Evolutionary conservation across 2,797 vertebrate genomes (phyloP), one percentile per base, ranked within the genome.

Genomic region (Oreochromis grahami): DNA sequence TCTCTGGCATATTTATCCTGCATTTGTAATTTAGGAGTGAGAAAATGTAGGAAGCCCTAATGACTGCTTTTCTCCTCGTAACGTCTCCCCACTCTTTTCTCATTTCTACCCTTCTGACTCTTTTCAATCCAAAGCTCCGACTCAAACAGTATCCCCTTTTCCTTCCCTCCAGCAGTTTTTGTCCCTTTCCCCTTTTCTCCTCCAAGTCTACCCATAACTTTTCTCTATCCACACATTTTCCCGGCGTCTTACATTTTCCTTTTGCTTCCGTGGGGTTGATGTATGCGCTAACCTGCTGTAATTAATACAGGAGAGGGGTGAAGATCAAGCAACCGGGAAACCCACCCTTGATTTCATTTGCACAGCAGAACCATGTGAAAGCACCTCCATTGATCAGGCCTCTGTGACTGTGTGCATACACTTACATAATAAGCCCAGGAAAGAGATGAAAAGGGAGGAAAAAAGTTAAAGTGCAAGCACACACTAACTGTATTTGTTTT

Each of bases 1-100:
- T 81, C 53, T 55, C 36, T 78, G 79, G 72, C 80, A 80, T 52
- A 43, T 87, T 84, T 90, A 26, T 38, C 65, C 45, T 78, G 45
- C 78, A 36, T 85, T 90, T 81, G 43, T 74, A 86, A 72, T 60
- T 84, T 83, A 53, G 48, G 84, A 86, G 60, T 60, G 52, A 90
- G 24, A 88, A 91, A 94, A 94, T 94, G 94, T 89, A 94, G 86
- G 21, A 88, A 58, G 78, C 77, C 78, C 89, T 93, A 89, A 88
- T 94, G 78, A 86, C 84, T 81, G 79, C 83, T 72, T 89, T 84
- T 83, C 82, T 91, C 78, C 53, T 84, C 29, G 77, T 84, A 55
- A 78, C n/a, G 11, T 76, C 56, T 13, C 11, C 9, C 38, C 58
- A 10, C 4, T 76, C n/a, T 32, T 58, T 58, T 58, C 55, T 58